Conservation (phyloP, 2,797 vertebrate species). For the Danionella dracula region DNA sequence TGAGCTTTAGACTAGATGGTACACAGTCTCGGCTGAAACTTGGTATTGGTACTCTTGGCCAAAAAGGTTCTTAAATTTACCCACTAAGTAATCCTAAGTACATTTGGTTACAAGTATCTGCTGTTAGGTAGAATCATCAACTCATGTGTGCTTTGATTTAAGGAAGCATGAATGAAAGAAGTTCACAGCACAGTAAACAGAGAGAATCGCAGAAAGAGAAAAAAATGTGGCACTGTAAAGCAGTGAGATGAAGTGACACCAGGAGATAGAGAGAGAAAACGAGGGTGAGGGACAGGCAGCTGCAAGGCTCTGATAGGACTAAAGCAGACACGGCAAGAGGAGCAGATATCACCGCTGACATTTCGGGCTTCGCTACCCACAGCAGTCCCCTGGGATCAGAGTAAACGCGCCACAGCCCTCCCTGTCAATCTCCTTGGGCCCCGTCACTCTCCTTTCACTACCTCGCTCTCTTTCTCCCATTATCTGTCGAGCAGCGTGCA, state of each 20-base stretch:
- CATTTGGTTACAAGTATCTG: too few species aligned
- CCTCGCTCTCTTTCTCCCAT: conserved; percentile 15
- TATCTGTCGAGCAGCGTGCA: conserved; percentile 45
- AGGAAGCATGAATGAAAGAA: conserved; percentile 12
- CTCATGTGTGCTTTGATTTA: background rate
- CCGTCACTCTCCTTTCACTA: conserved; percentile 61
- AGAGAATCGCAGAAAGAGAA: background rate
- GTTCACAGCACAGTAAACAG: conserved; percentile 1
- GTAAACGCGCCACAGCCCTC: conserved; percentile 65
- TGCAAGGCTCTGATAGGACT: conserved; percentile 67
- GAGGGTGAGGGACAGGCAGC: conserved; percentile 55
- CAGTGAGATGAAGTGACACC: conserved; percentile 6
- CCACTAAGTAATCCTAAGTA: too few species aligned
- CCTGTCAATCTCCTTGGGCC: conserved; percentile 73
- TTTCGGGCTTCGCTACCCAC: conserved; percentile 73
- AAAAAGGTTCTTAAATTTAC: too few species aligned
- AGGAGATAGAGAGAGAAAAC: conserved; percentile 10
- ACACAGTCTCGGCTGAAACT: too few species aligned
- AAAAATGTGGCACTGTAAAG: background rate
- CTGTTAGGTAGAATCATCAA: too few species aligned
- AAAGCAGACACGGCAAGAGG: conserved; percentile 47
- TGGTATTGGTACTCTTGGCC: too few species aligned
- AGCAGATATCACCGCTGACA: conserved; percentile 76
- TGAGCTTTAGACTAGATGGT: too few species aligned
- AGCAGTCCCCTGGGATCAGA: conserved; percentile 66